These are phyloP conservation scores for Melanotaenia trifasciata DNA, from an alignment of 2,797 vertebrate species.

Conservation along the genomic window DNA sequence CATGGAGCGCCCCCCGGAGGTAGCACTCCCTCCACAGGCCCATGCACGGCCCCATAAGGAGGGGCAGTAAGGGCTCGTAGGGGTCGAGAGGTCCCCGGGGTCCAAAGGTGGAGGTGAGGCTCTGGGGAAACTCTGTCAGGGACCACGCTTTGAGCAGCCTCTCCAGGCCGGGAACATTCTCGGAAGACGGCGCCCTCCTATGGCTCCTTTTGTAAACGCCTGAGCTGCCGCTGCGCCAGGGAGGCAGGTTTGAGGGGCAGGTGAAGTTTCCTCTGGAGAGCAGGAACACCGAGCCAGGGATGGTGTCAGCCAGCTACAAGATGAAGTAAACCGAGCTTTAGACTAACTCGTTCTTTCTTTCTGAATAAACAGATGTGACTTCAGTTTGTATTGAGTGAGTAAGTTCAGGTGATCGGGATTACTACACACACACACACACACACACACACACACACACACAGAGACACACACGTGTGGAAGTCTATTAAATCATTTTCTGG, in stretches of 20 bases:
- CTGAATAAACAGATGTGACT: too few relatives aligned
- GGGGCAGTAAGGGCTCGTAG: conserved; percentile 85
- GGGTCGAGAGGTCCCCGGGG: conserved; percentile 71
- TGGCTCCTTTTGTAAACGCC: conserved; percentile 84
- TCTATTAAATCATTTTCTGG: too few relatives aligned
- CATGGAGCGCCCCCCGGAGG: conserved; percentile 88
- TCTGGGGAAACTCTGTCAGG: conserved; percentile 58
- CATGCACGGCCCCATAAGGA: conserved; percentile 87
- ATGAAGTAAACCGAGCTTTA: not conserved
- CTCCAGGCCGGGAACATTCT: conserved; percentile 85
- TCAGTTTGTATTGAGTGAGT: too few relatives aligned
- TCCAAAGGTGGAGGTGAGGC: conserved; percentile 34
- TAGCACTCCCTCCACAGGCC: conserved; percentile 93
- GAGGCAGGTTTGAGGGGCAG: conserved; percentile 86
- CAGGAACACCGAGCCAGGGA: conserved; percentile 80
- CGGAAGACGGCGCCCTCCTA: conserved; percentile 81
- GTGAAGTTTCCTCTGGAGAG: conserved; percentile 87
- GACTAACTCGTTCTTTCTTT: too few relatives aligned
- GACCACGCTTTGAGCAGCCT: conserved; percentile 79
- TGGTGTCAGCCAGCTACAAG: conserved; percentile 72
- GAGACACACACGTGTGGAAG: too few relatives aligned
- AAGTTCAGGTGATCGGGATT: too few relatives aligned
- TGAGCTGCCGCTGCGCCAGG: conserved; percentile 85
- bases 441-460: too few relatives aligned
- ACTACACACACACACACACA: too few relatives aligned